Percentiles rank a stretch among this genome's conserved stretches.
These are phyloP conservation scores for Enteromius viviparus DNA, from an alignment of 2,797 vertebrate genomes.

Conservation along the genomic window DNA sequence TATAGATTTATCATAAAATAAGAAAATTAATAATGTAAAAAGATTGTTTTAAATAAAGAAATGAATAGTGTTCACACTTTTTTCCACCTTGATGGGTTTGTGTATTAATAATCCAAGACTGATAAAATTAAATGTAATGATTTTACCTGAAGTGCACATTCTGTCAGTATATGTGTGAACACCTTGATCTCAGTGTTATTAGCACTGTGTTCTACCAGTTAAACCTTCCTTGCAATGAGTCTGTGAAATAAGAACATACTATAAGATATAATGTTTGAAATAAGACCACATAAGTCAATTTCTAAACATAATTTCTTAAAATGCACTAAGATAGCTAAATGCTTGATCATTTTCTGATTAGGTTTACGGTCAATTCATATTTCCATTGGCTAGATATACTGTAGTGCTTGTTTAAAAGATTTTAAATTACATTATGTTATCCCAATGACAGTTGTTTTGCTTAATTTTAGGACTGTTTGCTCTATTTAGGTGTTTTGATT, in stretches of 20 bases:
- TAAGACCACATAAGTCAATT: neutral
- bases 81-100: neutral
- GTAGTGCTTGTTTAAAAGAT: neutral
- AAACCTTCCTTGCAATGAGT: neutral
- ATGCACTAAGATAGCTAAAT: neutral
- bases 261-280: neutral
- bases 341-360: neutral
- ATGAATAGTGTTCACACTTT: neutral
- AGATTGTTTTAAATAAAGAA: neutral
- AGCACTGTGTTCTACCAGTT: neutral
- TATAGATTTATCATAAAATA: neutral
- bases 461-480: neutral
- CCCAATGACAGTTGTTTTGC: neutral
- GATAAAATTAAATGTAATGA: neutral
- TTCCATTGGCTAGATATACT: neutral
- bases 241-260: neutral
- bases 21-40: neutral
- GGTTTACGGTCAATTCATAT: neutral
- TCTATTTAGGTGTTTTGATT: neutral
- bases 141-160: slow-evolving; percentile 6
- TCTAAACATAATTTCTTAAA: neutral
- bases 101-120: neutral
- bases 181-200: neutral
- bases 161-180: neutral
- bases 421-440: neutral